Base-by-base conservation (phyloP, 1,140 invertebrate genomes). In the Drosophila rufa region DNA sequence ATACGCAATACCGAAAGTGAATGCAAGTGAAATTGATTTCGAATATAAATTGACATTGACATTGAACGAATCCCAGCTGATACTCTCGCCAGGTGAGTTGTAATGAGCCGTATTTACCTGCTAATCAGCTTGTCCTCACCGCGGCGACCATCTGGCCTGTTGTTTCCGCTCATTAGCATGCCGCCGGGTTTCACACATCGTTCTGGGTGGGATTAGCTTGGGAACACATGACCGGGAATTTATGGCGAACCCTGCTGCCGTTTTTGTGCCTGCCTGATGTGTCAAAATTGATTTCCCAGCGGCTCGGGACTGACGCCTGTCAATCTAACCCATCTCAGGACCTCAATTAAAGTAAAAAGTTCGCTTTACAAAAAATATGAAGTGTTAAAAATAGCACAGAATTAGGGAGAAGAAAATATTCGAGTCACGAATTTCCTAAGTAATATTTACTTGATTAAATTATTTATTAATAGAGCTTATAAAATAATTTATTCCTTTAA, bases 71-170 rank as follows among this genome's bases (percentile, higher is more conserved):
- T 66, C 65, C 70, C 76, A 60, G 12, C 33, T 11, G 38, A 19
- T 38, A 30, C 46, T 17, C 17, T 57, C 50, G 22, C 30, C 36
- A 70, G 75, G 75, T 79, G 42, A 78, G 75, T 70, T 61, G 46
- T 53, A 56, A 75, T 51, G 42, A 43, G 65, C n/a, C 38, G 51
- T 71, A 51, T 65, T 79, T 73, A 65, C 59, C 42, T 78, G 84
- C 65, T 87, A 89, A 86, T 75, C 27, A 82, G 65, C 74, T 78
- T 60, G 65, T 64, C 81, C 82, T 84, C 65, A 58, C 43, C 40
- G 47, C 22, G 4, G 33, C 36, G 59, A 58, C 75, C 79, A 50
- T 64, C 58, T 47, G 58, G 17, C 51, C 40, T 68, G 55, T 77
- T 77, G 38, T 78, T 78, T 78, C 75, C 47, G 17, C n/a, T 61